Evolutionary conservation across 2,113 vertebrate species (phyloP), one percentile per base, ranked within the genome.

Genomic region (Rhea americana): DNA sequence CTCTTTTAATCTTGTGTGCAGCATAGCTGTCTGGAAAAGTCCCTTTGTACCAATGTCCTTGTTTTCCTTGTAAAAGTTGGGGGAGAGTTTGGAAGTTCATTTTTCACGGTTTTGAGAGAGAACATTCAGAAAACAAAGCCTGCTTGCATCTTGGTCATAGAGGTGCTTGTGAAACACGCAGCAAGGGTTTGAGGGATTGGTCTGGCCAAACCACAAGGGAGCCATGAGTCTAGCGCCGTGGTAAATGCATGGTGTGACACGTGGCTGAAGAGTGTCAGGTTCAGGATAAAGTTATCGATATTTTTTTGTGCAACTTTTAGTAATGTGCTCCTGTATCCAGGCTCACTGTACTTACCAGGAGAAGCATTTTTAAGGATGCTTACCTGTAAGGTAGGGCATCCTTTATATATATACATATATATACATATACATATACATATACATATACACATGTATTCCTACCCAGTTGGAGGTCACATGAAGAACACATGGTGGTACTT

Each of bases 251-350:
- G 61, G 32, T 43, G 2, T 19, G 45, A 30, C 13, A 16, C 9
- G 11, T 3, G 65, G 12, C n/a, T 9, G 10, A 16, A 22, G 7
- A 6, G 2, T 56, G 10, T 37, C 14, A 9, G 15, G 9, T 80
- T 39, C 41, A 41, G 19, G 55, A 82, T 51, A 70, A 87, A 90
- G 9, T 71, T n/a, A n/a, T 25, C 16, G 18, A 5, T 62, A 35
- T 9, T 14, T 62, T 15, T n/a, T 25, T 71, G 32, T n/a, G 48
- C n/a, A 24, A 35, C 47, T 16, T 51, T 35, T 30, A 86, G 8
- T 30, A 59, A 55, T 9, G 10, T 0, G 0, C 48, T 16, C 16
- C 9, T 66, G 24, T 41, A 9, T 70, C 50, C 53, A 14, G 30
- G 59, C 8, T 89, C 79, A 32, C 12, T 51, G 12, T 6, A 37